Percentiles rank a stretch among this genome's conserved stretches.
These are phyloP conservation scores for Meloidogyne hapla DNA, from an alignment of 1,140 invertebrate species.

Conservation along the genomic window DNA sequence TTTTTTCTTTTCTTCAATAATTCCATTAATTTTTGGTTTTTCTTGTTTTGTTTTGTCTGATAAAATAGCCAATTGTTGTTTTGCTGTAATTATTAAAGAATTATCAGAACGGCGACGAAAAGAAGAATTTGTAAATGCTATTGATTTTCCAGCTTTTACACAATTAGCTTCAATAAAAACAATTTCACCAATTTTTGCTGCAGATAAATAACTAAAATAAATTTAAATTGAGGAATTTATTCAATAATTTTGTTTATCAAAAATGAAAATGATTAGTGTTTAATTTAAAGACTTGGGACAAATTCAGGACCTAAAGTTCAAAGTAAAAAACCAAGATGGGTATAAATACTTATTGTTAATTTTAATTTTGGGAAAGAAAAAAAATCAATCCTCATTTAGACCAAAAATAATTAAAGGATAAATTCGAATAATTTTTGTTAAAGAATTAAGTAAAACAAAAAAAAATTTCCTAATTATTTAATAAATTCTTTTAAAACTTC, in stretches of 20 bases:
- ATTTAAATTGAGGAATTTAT: not conserved
- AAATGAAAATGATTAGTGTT: not conserved
- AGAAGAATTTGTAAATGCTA: slow-evolving; percentile 36
- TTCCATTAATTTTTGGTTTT: not conserved
- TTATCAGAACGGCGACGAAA: slow-evolving; percentile 21
- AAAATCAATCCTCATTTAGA: too few species aligned
- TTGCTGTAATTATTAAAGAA: slow-evolving; percentile 20
- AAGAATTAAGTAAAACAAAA: too few species aligned
- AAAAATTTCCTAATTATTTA: too few species aligned
- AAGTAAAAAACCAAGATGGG: too few species aligned
- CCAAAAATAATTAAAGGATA: too few species aligned
- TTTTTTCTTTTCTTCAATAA: not conserved
- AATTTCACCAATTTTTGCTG: slow-evolving; percentile 35
- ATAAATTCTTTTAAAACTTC: too few species aligned
- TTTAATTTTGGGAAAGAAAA: too few species aligned
- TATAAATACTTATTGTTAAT: too few species aligned
- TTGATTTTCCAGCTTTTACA: slow-evolving; percentile 33
- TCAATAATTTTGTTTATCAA: not conserved
- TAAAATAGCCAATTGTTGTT: slow-evolving; percentile 17
- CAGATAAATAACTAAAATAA: slow-evolving; percentile 37
- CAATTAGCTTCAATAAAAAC: slow-evolving; percentile 33
- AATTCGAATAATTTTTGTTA: too few species aligned
- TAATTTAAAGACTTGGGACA: too few species aligned
- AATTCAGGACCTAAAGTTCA: too few species aligned
- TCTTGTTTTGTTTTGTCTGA: not conserved